Percentiles rank a stretch among this genome's conserved stretches.
Evolutionary conservation across 2,797 vertebrate species (phyloP).

Genomic region (Melanotaenia nigrans): DNA sequence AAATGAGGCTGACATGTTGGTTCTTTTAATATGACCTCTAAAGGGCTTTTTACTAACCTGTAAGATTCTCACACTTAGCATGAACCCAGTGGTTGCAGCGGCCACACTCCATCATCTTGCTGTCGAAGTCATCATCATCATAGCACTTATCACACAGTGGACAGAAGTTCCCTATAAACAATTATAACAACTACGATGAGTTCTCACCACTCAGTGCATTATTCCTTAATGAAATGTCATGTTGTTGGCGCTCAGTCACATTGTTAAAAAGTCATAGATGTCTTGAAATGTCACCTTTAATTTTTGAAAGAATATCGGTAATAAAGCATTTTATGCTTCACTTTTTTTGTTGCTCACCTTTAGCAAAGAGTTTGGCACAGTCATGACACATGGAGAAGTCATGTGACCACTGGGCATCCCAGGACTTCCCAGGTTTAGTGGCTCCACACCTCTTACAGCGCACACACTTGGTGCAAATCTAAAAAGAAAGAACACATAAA

Average conservation of each 20-base stretch:
- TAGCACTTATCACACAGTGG: constrained; percentile 96
- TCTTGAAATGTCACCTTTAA: constrained; percentile 1
- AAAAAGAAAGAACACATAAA: constrained; percentile 27
- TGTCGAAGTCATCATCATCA: constrained; percentile 93
- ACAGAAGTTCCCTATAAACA: constrained; percentile 91
- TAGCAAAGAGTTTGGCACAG: constrained; percentile 98
- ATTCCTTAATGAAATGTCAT: background rate
- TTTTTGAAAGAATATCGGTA: background rate
- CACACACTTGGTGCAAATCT: constrained; percentile 99
- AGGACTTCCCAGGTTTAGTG: constrained; percentile 97
- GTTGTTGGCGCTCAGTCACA: background rate
- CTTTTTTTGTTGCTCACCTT: constrained; percentile 84
- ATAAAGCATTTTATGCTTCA: background rate
- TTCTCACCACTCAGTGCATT: background rate
- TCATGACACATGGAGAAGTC: constrained; percentile 99
- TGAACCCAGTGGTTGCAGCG: constrained; percentile 97
- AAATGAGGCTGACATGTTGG: constrained; percentile 27
- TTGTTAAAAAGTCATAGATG: background rate
- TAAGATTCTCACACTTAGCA: constrained; percentile 96
- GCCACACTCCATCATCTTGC: constrained; percentile 97
- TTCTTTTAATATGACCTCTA: background rate
- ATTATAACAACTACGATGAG: constrained; percentile 2
- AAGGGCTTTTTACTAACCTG: constrained; percentile 83
- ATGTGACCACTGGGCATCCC: constrained; percentile 99
- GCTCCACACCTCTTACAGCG: constrained; percentile 97